Base-by-base conservation (phyloP, 2,888 invertebrate genomes). In the Lutraria lutraria region DNA sequence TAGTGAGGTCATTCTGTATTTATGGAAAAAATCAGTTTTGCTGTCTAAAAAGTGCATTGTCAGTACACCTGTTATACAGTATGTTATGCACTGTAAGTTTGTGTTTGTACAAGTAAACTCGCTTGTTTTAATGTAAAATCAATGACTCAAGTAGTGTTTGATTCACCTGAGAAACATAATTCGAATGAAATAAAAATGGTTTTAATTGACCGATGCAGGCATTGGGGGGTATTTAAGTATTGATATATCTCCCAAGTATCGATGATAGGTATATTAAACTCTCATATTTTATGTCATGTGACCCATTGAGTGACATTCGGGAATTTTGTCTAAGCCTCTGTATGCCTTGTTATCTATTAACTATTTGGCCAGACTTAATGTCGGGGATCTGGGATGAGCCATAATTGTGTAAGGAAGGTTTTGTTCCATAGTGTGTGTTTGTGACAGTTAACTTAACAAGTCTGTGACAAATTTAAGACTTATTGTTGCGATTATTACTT, bases 211-310 rank as follows among this genome's bases (percentile, higher is more conserved):
- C 52, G 52, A 43, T 52, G 43, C 34, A 52, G 68, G 56, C 31
- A 60, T 63, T 68, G 31, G 31, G 25, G 25, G 29, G 52, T 72
- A 84, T 84, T 84, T 29, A 76, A 76, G 43, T 84, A 84, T 84
- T 84, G 84, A 84, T 84, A 76, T 72, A 34, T 25, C 34, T 68
- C 68, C 52, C 29, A 43, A 43, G 72, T 76, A 25, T 76, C 19
- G 53, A n/a, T 60, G 72, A 81, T 60, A 72, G 60, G 82, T 88
- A 85, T 82, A 88, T 88, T 76, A 85, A 85, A 86, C 54, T 52
- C 80, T 80, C 68, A 88, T 90, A 88, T 88, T 86, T 88, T 86
- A 88, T 72, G 81, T 83, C 86, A 60, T 87, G 63, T 84, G 87
- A 72, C 80, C 86, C 81, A 80, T n/a, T 72, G 43, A 80, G 43